phyloP scores from a whole-genome alignment of 2,113 vertebrate genomes.

The Phalacrocorax aristotelis region DNA sequence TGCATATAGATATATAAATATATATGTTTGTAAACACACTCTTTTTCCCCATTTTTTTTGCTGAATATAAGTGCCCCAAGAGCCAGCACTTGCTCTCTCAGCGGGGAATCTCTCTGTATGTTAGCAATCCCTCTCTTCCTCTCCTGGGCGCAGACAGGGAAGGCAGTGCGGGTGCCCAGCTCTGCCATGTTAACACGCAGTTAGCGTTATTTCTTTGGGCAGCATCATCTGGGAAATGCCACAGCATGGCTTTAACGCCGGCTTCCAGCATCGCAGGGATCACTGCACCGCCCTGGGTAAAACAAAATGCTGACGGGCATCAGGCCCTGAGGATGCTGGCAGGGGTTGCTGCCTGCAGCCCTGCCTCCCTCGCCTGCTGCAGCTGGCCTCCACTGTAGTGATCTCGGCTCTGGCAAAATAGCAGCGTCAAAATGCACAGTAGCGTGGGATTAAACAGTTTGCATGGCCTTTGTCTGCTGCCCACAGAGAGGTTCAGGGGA shows the following conservation, averaged over 20 bases:
- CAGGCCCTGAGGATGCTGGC: background rate
- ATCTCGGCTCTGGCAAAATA: background rate
- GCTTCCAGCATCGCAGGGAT: background rate
- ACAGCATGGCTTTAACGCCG: background rate
- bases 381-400: background rate
- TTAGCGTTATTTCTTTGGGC: background rate
- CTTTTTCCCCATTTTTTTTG: fast-evolving
- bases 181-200: background rate
- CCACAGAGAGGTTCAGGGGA: background rate
- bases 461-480: background rate
- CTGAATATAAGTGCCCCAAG: background rate
- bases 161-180: background rate
- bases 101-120: fast-evolving
- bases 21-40: background rate
- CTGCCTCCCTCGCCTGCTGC: background rate
- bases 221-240: background rate
- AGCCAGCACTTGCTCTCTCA: background rate
- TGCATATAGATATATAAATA: background rate
- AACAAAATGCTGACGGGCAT: fast-evolving
- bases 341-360: background rate
- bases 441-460: background rate
- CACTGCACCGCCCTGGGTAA: background rate
- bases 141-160: fast-evolving
- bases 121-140: background rate
- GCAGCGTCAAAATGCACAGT: background rate